These are phyloP conservation scores for Denticeps clupeoides DNA, from an alignment of 2,797 vertebrate genomes.

Conservation along the genomic window DNA sequence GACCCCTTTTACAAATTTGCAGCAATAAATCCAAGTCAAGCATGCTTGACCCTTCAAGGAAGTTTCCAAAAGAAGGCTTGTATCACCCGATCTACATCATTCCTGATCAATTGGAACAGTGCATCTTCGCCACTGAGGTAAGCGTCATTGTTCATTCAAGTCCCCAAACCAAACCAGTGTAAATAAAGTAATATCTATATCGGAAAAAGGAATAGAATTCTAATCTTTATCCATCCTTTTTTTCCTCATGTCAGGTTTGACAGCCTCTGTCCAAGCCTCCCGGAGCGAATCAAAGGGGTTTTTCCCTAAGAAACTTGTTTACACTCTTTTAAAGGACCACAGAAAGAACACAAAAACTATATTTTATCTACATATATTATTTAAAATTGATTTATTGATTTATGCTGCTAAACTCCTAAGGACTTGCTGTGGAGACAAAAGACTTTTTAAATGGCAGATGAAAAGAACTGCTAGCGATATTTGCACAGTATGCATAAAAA, in stretches of 20 bases:
- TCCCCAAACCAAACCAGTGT: neutral
- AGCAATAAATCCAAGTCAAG: constrained; percentile 54
- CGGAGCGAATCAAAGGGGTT: constrained; percentile 22
- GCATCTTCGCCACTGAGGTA: constrained; percentile 74
- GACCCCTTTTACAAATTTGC: constrained; percentile 13
- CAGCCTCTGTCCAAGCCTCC: constrained; percentile 31
- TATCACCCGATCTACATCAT: constrained; percentile 63
- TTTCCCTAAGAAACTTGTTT: constrained; percentile 41
- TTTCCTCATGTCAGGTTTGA: constrained; percentile 47
- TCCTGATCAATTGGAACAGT: constrained; percentile 58
- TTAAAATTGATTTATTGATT: constrained; percentile 74
- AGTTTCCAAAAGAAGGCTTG: constrained; percentile 50
- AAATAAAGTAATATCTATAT: neutral
- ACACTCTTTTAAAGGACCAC: constrained; percentile 35
- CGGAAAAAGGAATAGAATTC: constrained; percentile 9
- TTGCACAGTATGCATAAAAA: neutral
- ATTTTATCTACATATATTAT: constrained; percentile 43
- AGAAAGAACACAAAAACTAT: constrained; percentile 39
- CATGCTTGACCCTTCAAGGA: constrained; percentile 38
- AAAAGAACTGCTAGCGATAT: neutral
- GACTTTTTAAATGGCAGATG: neutral
- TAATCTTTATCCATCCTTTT: constrained; percentile 14
- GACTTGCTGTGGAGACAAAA: constrained; percentile 4
- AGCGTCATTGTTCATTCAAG: constrained; percentile 14
- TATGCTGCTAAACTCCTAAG: constrained; percentile 45